Conservation (phyloP, 2,888 invertebrate species). For the Teinopalpus imperialis region DNA sequence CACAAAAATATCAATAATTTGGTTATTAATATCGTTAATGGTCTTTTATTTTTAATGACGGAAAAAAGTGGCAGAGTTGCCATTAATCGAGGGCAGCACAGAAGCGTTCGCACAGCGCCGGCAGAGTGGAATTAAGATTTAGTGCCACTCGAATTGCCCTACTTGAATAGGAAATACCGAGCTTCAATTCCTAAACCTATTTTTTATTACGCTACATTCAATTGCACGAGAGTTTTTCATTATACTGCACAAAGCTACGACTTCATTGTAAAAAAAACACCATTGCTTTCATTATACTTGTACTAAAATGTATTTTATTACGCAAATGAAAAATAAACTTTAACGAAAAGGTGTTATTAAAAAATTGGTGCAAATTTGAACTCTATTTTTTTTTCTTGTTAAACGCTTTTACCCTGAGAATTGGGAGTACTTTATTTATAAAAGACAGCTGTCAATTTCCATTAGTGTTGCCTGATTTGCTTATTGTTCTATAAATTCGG, state of each 20-base stretch:
- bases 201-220: constrained; percentile 42
- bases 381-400: too few species aligned
- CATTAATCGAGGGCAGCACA: constrained; percentile 29
- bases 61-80: constrained; percentile 29
- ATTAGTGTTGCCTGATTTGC: too few species aligned
- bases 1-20: neutral
- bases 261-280: too few species aligned
- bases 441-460: too few species aligned
- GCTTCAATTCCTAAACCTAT: constrained; percentile 33
- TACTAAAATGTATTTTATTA: too few species aligned
- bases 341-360: too few species aligned
- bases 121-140: constrained; percentile 48
- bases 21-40: neutral
- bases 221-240: constrained; percentile 35
- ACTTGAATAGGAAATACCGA: constrained; percentile 42
- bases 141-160: constrained; percentile 43
- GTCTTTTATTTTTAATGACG: constrained; percentile 28
- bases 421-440: too few species aligned
- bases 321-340: too few species aligned
- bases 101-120: constrained; percentile 26
- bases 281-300: too few species aligned
- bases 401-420: too few species aligned
- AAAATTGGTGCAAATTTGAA: too few species aligned
- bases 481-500: too few species aligned
- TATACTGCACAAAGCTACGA: neutral